A percentile compares a stretch with the other conserved stretches of the same genome.
phyloP scores from a whole-genome alignment of 1,140 invertebrate species.

The Cherax quadricarinatus region DNA sequence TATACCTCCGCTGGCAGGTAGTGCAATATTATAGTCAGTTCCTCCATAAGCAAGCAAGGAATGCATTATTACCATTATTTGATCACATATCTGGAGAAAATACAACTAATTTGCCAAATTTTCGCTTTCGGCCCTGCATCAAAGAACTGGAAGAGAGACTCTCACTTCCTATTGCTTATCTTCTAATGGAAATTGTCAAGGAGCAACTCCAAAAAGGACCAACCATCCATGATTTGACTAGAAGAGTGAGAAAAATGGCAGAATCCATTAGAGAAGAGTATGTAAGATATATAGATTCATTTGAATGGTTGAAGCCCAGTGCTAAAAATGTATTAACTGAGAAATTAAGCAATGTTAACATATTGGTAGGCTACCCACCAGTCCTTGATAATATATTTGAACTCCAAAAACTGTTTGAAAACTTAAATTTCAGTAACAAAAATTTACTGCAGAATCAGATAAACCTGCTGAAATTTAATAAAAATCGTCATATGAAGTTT shows the following conservation, averaged over 20 bases:
- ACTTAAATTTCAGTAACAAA: not conserved
- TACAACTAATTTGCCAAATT: slow-evolving; percentile 2
- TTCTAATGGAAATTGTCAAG: slow-evolving; percentile 37
- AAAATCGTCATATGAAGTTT: slow-evolving; percentile 26
- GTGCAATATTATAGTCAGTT: slow-evolving; percentile 45
- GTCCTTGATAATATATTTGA: slow-evolving; percentile 4
- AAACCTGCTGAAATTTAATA: slow-evolving; percentile 33
- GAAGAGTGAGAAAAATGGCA: slow-evolving; percentile 20
- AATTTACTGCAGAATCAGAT: slow-evolving; percentile 46
- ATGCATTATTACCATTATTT: slow-evolving; percentile 33
- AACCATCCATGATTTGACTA: slow-evolving; percentile 2
- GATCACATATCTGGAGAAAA: slow-evolving; percentile 21
- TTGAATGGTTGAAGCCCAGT: slow-evolving; percentile 17
- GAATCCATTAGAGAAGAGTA: slow-evolving; percentile 28
- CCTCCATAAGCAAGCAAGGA: slow-evolving; percentile 33
- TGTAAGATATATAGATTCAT: slow-evolving; percentile 38
- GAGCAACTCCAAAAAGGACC: not conserved
- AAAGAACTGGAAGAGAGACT: slow-evolving; percentile 50
- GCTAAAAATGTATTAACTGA: slow-evolving; percentile 22
- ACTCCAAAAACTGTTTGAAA: slow-evolving; percentile 5
- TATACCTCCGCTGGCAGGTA: slow-evolving; percentile 51
- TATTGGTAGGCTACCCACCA: slow-evolving; percentile 48
- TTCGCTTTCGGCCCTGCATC: slow-evolving; percentile 39
- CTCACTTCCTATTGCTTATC: slow-evolving; percentile 10
- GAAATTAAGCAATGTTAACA: slow-evolving; percentile 40